Base-by-base conservation (phyloP, 1,140 invertebrate genomes). In the Matsumurasca onukii region DNA sequence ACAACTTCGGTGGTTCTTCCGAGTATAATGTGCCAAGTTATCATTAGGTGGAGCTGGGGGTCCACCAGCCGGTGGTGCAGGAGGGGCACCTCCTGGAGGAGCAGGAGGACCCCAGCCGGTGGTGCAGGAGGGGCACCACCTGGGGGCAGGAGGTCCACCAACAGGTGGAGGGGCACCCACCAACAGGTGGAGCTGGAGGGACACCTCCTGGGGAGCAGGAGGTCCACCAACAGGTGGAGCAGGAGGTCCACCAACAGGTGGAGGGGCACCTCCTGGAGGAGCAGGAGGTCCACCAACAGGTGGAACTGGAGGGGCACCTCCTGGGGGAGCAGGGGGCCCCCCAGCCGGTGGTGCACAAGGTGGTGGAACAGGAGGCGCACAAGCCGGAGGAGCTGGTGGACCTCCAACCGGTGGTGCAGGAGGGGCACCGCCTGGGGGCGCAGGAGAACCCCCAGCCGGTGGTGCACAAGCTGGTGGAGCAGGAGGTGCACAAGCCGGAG, bases 151-250 rank as follows among this genome's bases (percentile, higher is more conserved):
- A 17, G 25, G 20, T 34, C n/a, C n/a, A n/a, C n/a, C n/a, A n/a
- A n/a, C n/a, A n/a, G n/a, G n/a, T n/a, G n/a, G n/a, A n/a, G n/a
- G n/a, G n/a, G n/a, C n/a, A n/a, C n/a, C n/a, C n/a, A n/a, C n/a
- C n/a, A n/a, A n/a, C n/a, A n/a, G n/a, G n/a, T n/a, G n/a, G n/a
- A 59, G 9, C 55, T 27, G 55, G 55, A 27, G 55, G 55, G 3
- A 24, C 20, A 24, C 17, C 34, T 1, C 20, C 62, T n/a, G n/a
- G n/a, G n/a, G n/a, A 45, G 12, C 62, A 45, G 27, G 17, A 65
- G 62, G 31, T 22, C 34, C n/a, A 24, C 12, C 20, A 30, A n/a
- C 34, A 22, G n/a, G n/a, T 3, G 9, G 20, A 45, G 62, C 25
- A 48, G 61, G 62, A 17, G 25, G 20, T 34, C 31, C 31, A 1